These are phyloP conservation scores for Cyclophora punctaria DNA, from an alignment of 2,888 invertebrate genomes.

Conservation along the genomic window DNA sequence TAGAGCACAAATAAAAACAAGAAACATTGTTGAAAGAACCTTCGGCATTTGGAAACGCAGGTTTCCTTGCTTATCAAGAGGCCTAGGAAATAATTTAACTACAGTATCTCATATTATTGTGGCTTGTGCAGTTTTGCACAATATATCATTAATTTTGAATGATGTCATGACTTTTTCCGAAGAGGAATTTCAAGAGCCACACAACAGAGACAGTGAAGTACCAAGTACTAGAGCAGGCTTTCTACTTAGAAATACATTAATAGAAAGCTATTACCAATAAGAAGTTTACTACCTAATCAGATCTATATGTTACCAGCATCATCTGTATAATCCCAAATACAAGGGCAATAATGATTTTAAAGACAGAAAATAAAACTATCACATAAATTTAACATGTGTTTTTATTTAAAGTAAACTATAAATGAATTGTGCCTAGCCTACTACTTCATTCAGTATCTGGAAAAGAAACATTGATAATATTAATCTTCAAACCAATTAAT, in stretches of 20 bases:
- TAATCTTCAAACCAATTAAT: too few relatives aligned
- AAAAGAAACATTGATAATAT: too few relatives aligned
- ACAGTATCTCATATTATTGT: constrained; percentile 10
- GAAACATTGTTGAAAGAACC: neutral
- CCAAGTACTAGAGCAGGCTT: constrained; percentile 1
- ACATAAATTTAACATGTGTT: too few relatives aligned
- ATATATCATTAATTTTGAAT: constrained; percentile 4
- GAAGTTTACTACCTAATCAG: too few relatives aligned
- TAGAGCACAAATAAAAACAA: neutral
- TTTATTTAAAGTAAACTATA: too few relatives aligned
- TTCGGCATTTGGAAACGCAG: neutral
- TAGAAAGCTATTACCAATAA: neutral
- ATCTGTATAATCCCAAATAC: too few relatives aligned
- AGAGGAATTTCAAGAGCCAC: neutral
- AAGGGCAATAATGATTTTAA: too few relatives aligned
- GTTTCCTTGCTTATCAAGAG: constrained; percentile 8
- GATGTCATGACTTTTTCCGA: constrained; percentile 1
- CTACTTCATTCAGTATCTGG: too few relatives aligned
- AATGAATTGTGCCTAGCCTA: too few relatives aligned
- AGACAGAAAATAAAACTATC: too few relatives aligned
- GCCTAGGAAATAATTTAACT: constrained; percentile 9
- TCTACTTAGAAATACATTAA: constrained; percentile 1
- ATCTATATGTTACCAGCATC: too few relatives aligned
- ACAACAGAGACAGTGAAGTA: neutral
- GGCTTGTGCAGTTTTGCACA: constrained; percentile 10